These are phyloP conservation scores for Macropus fuliginosus DNA, from an alignment of 2,797 vertebrate genomes.

Conservation along the genomic window DNA sequence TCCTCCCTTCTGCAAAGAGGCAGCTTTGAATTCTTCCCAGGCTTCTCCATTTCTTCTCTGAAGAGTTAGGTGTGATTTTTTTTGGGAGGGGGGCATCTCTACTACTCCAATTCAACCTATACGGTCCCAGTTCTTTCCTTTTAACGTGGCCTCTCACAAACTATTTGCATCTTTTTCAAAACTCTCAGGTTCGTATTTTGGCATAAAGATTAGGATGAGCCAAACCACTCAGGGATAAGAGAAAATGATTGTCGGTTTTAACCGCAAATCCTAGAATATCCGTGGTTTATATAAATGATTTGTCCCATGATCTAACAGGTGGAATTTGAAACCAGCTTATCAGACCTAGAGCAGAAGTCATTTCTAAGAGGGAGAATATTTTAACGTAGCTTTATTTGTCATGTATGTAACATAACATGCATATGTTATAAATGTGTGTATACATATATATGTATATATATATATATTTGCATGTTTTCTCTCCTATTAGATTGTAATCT, in stretches of 20 bases:
- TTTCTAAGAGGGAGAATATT: not conserved
- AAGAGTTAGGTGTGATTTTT: not conserved
- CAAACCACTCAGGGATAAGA: not conserved
- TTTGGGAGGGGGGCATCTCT: fast-evolving
- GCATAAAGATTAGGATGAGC: not conserved
- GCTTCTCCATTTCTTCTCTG: not conserved
- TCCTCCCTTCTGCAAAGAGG: not conserved
- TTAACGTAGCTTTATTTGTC: not conserved
- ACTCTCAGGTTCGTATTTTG: not conserved
- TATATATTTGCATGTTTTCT: too few relatives aligned
- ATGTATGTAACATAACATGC: too few relatives aligned
- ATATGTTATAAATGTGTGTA: too few relatives aligned
- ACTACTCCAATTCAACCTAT: not conserved
- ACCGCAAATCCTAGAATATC: not conserved
- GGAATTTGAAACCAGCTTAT: not conserved
- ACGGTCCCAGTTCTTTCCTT: not conserved
- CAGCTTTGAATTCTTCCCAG: not conserved
- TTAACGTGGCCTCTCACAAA: not conserved
- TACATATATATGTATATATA: too few relatives aligned
- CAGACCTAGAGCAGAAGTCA: too few relatives aligned
- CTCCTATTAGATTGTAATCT: too few relatives aligned
- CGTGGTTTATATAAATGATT: not conserved
- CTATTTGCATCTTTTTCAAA: not conserved
- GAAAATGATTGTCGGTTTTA: not conserved
- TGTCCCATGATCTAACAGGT: not conserved